Evolutionary conservation across 2,113 vertebrate species (phyloP).

Genomic region (Ariopsis seemanni): DNA sequence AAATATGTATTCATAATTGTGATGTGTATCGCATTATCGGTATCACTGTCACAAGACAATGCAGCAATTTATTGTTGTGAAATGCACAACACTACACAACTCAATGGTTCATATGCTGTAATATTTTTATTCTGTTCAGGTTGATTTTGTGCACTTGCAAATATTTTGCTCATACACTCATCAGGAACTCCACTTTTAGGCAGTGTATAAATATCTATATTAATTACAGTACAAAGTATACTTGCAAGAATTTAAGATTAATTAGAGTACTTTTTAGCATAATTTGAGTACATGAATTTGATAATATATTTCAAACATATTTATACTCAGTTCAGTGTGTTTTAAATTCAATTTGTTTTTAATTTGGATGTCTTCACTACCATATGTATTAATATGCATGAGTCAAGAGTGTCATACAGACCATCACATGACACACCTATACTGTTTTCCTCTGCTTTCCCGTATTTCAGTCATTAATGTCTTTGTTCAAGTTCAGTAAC

Average conservation of each 20-base stretch:
- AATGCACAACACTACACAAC: too few species aligned
- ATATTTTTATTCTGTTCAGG: too few species aligned
- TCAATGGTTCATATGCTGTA: too few species aligned
- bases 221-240: not conserved
- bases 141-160: too few species aligned
- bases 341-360: not conserved
- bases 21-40: too few species aligned
- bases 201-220: too few species aligned
- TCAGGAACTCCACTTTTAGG: too few species aligned
- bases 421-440: constrained; percentile 38
- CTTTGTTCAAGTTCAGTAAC: constrained; percentile 68
- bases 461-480: constrained; percentile 63
- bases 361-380: not conserved
- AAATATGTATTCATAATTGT: too few species aligned
- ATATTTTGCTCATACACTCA: too few species aligned
- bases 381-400: constrained; percentile 22
- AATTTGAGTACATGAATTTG: not conserved
- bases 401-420: constrained; percentile 47
- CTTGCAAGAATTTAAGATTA: not conserved
- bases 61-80: too few species aligned
- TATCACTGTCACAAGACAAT: too few species aligned
- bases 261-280: not conserved
- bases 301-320: not conserved
- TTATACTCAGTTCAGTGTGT: not conserved
- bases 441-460: constrained; percentile 40